These are phyloP conservation scores for Antedon mediterranea DNA, from an alignment of 53 echinoderm and acorn worm genomes.

Conservation along the genomic window DNA sequence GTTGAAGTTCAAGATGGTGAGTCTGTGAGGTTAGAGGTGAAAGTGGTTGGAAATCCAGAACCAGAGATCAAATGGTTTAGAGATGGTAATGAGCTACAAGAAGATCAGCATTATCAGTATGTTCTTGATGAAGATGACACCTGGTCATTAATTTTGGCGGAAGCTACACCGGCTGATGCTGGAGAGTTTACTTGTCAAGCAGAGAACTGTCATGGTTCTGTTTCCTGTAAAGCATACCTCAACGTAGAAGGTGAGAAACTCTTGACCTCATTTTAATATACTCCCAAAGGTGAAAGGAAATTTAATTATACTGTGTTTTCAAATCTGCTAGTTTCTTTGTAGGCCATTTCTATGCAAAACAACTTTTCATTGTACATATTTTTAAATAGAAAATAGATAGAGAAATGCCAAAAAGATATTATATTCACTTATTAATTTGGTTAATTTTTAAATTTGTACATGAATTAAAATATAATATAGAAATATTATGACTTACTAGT, in stretches of 20 bases:
- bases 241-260: conserved; percentile 35
- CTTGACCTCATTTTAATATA: not conserved
- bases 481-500: no score
- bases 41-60: conserved; percentile 16
- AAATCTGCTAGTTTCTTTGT: not conserved
- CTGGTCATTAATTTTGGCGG: conserved; percentile 29
- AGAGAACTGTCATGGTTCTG: conserved; percentile 11
- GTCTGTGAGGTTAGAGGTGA: conserved; percentile 25
- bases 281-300: not conserved
- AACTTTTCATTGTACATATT: no score
- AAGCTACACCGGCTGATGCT: conserved; percentile 13
- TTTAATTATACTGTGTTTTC: not conserved
- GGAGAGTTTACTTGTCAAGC: conserved; percentile 38
- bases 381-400: no score
- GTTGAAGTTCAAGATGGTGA: conserved; percentile 26
- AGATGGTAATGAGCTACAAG: conserved; percentile 10
- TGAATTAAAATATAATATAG: no score
- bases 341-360: no score
- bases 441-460: no score
- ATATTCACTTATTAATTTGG: no score
- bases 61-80: conserved; percentile 30
- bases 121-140: conserved; percentile 24
- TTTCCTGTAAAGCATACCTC: conserved; percentile 20
- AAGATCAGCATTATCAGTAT: conserved; percentile 17
- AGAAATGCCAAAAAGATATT: no score